phyloP scores from a whole-genome alignment of 2,113 vertebrate species.

The Leptodactylus fuscus region DNA sequence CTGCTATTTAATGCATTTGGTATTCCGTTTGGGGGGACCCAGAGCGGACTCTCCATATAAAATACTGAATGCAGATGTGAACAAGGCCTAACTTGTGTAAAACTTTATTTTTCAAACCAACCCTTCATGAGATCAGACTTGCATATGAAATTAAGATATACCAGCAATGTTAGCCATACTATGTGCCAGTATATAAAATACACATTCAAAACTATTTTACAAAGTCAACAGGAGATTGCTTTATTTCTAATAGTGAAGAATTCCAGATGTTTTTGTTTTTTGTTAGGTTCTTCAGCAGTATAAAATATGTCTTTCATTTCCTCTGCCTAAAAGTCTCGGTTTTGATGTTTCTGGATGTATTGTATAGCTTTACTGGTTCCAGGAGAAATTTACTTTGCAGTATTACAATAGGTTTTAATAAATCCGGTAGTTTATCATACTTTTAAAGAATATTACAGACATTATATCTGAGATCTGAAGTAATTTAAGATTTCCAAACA shows the following conservation, averaged over 20 bases:
- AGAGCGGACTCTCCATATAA: no score
- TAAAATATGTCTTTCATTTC: conserved; percentile 56
- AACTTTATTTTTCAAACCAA: neutral
- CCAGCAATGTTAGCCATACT: neutral
- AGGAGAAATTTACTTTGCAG: conserved; percentile 32
- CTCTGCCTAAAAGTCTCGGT: conserved; percentile 42
- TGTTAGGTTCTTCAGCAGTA: conserved; percentile 43
- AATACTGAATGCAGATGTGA: no score
- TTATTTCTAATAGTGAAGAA: conserved; percentile 41
- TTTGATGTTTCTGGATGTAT: conserved; percentile 52
- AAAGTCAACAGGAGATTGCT: conserved; percentile 33
- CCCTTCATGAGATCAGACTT: neutral
- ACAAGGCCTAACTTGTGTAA: neutral
- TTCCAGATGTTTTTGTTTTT: conserved; percentile 55
- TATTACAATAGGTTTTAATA: conserved; percentile 43
- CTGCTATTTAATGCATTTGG: no score
- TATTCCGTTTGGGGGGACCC: no score
- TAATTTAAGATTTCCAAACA: no score
- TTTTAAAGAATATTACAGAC: neutral
- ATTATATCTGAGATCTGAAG: neutral
- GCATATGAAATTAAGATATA: neutral
- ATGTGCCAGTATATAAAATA: conserved; percentile 20
- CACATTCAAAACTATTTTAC: conserved; percentile 32
- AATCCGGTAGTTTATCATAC: conserved; percentile 13
- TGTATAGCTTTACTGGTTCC: conserved; percentile 45